Percentiles rank a stretch among this genome's conserved stretches.
phyloP scores from a whole-genome alignment of 1,140 invertebrate genomes.

The Drosophila tristis region DNA sequence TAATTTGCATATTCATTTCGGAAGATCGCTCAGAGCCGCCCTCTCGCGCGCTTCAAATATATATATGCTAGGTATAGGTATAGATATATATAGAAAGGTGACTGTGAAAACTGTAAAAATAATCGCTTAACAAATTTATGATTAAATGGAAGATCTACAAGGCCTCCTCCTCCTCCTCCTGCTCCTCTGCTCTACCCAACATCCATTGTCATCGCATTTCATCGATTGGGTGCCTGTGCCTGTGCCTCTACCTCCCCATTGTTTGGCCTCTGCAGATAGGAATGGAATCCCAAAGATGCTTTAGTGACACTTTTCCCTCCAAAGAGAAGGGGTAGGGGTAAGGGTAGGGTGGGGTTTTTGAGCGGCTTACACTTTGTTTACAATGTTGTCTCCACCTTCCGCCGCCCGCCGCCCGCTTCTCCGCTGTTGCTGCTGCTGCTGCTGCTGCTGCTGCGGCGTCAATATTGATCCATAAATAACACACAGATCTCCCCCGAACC shows the following conservation, averaged over 20 bases:
- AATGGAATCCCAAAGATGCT: slow-evolving; percentile 61
- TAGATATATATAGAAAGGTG: slow-evolving; percentile 41
- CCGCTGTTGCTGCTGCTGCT: too few species aligned
- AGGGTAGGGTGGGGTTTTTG: slow-evolving; percentile 45
- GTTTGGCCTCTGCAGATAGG: slow-evolving; percentile 39
- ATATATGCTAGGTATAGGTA: slow-evolving; percentile 41
- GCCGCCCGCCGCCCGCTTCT: slow-evolving; percentile 12
- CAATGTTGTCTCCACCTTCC: slow-evolving; percentile 60
- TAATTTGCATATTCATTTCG: slow-evolving; percentile 75
- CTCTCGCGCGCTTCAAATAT: slow-evolving; percentile 38
- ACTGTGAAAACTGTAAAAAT: slow-evolving; percentile 69
- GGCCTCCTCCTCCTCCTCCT: not conserved
- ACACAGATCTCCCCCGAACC: slow-evolving; percentile 41
- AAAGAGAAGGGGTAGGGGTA: not conserved
- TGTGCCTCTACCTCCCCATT: slow-evolving; percentile 15
- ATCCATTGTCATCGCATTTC: slow-evolving; percentile 38
- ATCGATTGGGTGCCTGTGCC: slow-evolving; percentile 40
- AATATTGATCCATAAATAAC: slow-evolving; percentile 83
- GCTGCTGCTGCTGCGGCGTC: slow-evolving; percentile 51
- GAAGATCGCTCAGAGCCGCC: slow-evolving; percentile 16
- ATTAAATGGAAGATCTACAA: slow-evolving; percentile 54
- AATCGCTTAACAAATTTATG: slow-evolving; percentile 81
- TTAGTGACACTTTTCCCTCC: slow-evolving; percentile 53
- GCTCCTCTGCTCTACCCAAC: slow-evolving; percentile 30
- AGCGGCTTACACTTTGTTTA: slow-evolving; percentile 82